Evolutionary conservation across 2,797 vertebrate species (phyloP).

Genomic region (Macropodus opercularis): DNA sequence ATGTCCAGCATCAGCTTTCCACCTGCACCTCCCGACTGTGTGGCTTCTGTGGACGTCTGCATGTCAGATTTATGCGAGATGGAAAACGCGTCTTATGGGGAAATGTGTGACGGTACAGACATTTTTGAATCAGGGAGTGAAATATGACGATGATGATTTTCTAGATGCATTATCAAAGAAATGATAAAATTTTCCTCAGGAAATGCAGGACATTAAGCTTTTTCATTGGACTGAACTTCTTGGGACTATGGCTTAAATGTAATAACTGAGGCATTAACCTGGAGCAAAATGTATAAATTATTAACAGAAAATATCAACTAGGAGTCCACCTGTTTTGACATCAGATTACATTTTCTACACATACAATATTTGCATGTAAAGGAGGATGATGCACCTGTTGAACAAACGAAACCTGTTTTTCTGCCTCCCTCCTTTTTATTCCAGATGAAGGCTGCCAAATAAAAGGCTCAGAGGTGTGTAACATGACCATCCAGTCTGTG

Average conservation of each 20-base stretch:
- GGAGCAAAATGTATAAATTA: slow-evolving; percentile 33
- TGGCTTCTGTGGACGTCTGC: slow-evolving; percentile 76
- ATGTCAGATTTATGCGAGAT: slow-evolving; percentile 77
- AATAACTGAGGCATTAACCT: slow-evolving; percentile 60
- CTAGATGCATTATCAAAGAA: slow-evolving; percentile 2
- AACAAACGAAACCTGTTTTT: slow-evolving; percentile 52
- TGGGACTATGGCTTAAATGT: slow-evolving; percentile 42
- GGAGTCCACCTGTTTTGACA: not conserved
- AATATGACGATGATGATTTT: slow-evolving; percentile 8
- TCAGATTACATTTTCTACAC: not conserved
- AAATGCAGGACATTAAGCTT: slow-evolving; percentile 20
- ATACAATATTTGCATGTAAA: too few species aligned
- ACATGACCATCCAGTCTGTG: slow-evolving; percentile 80
- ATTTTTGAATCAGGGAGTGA: not conserved
- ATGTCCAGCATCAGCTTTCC: slow-evolving; percentile 55
- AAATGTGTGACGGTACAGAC: slow-evolving; percentile 80
- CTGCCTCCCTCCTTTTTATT: slow-evolving; percentile 48
- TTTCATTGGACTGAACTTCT: slow-evolving; percentile 48
- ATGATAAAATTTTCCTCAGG: slow-evolving; percentile 33
- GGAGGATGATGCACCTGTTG: slow-evolving; percentile 47
- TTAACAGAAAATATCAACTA: slow-evolving; percentile 13
- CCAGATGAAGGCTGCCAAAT: slow-evolving; percentile 83
- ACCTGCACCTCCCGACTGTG: slow-evolving; percentile 70
- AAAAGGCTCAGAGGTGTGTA: slow-evolving; percentile 80
- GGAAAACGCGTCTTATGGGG: slow-evolving; percentile 67